Percentiles rank a stretch among this genome's conserved stretches.
These are phyloP conservation scores for Platyscapa corneri DNA, from an alignment of 1,140 invertebrate species.

Conservation along the genomic window DNA sequence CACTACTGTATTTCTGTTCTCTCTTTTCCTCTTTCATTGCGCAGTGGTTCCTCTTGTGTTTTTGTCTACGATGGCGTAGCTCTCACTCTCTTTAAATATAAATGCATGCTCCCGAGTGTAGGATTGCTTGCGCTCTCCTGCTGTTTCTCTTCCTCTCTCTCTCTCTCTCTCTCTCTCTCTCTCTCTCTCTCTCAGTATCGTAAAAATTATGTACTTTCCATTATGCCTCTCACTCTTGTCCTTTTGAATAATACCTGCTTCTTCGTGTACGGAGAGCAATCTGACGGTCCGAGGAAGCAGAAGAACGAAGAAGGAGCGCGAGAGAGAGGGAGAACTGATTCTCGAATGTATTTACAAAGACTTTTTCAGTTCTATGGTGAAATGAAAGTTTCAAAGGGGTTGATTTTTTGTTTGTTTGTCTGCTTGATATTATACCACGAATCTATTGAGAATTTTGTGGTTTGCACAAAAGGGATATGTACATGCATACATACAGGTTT, in stretches of 20 bases:
- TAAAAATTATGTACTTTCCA: background rate
- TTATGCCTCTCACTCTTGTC: background rate
- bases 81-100: background rate
- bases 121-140: background rate
- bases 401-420: conserved; percentile 28
- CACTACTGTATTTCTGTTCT: background rate
- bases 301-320: background rate
- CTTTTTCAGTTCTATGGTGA: conserved; percentile 9
- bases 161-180: background rate
- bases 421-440: conserved; percentile 14
- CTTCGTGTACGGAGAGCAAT: conserved; percentile 3
- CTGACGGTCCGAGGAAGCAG: conserved; percentile 27
- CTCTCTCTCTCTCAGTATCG: background rate
- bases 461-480: background rate
- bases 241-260: conserved; percentile 44
- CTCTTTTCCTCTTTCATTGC: background rate
- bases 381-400: conserved; percentile 13
- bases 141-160: background rate
- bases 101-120: background rate
- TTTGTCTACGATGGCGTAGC: conserved; percentile 24
- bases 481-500: background rate
- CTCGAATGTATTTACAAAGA: conserved; percentile 46
- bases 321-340: conserved; percentile 21
- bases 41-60: conserved; percentile 7
- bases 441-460: conserved; percentile 14